These are phyloP conservation scores for Sesamia inferens DNA, from an alignment of 2,888 invertebrate species.

Conservation along the genomic window DNA sequence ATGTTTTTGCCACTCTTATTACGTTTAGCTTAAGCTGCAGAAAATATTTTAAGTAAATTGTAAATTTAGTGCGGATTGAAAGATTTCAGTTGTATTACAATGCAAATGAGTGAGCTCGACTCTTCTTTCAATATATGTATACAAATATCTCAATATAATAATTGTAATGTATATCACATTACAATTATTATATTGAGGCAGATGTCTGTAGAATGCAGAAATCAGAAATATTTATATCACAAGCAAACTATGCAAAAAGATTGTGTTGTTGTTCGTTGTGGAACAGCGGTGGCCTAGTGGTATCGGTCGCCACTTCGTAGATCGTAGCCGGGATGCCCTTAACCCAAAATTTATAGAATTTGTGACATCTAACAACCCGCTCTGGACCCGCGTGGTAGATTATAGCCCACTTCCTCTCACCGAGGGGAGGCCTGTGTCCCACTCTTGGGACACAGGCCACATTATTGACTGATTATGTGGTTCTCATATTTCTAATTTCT, in stretches of 20 bases:
- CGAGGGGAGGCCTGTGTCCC: too few species aligned
- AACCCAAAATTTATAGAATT: too few species aligned
- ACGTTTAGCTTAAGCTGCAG: constrained; percentile 17
- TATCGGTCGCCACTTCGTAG: too few species aligned
- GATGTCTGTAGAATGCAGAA: constrained; percentile 11
- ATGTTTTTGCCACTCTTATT: not conserved
- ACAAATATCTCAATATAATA: too few species aligned
- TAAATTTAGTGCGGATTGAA: constrained; percentile 5
- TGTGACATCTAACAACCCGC: too few species aligned
- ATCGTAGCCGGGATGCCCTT: too few species aligned
- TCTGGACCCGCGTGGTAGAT: too few species aligned
- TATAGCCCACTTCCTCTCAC: too few species aligned
- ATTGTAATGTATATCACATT: too few species aligned
- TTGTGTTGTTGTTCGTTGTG: not conserved
- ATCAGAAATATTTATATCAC: constrained; percentile 13
- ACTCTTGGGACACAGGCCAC: too few species aligned
- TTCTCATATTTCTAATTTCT: not conserved
- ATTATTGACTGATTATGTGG: too few species aligned
- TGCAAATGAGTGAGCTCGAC: constrained; percentile 19
- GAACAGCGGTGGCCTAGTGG: too few species aligned
- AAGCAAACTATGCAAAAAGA: not conserved
- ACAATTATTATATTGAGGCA: constrained; percentile 5
- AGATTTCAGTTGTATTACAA: constrained; percentile 21
- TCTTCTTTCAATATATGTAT: constrained; percentile 33
- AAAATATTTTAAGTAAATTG: constrained; percentile 8